A percentile compares a stretch with the other conserved stretches of the same genome.
These are phyloP conservation scores for Phenganax subtilis DNA, from an alignment of 92 coral and sea anemone genomes.

Conservation along the genomic window DNA sequence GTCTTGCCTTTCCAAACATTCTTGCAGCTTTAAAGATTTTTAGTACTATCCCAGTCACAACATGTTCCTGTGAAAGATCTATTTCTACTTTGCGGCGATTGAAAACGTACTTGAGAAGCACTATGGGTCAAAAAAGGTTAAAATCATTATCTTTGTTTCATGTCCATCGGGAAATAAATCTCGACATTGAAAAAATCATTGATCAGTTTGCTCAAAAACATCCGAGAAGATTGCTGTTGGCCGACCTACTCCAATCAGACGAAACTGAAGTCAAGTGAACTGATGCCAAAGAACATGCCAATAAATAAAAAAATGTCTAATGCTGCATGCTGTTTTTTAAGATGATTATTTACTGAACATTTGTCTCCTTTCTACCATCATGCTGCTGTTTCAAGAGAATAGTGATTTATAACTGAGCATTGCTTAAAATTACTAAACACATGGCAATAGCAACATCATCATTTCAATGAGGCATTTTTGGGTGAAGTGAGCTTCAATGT, in stretches of 20 bases:
- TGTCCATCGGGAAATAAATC: not conserved
- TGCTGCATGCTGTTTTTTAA: too few species aligned
- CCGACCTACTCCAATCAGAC: not conserved
- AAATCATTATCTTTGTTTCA: not conserved
- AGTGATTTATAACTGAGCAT: too few species aligned
- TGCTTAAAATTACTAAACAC: too few species aligned
- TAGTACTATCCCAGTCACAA: conserved; percentile 2
- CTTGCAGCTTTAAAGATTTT: not conserved
- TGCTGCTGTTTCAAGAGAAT: too few species aligned
- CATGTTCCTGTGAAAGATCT: conserved; percentile 14
- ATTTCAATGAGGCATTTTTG: too few species aligned
- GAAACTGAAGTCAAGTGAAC: not conserved
- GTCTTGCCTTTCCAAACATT: not conserved
- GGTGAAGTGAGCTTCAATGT: too few species aligned
- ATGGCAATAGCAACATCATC: too few species aligned
- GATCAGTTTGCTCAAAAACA: conserved; percentile 1
- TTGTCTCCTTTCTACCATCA: too few species aligned
- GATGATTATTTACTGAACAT: too few species aligned
- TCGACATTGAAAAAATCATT: not conserved
- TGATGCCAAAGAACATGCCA: too few species aligned
- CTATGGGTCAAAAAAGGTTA: conserved; percentile 1
- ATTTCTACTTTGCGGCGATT: conserved; percentile 3
- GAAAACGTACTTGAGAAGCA: conserved; percentile 8
- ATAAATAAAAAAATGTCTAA: too few species aligned
- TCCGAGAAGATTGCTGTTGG: conserved; percentile 19